A percentile compares a stretch with the other conserved stretches of the same genome.
These are phyloP conservation scores for Atta colombica DNA, from an alignment of 1,140 invertebrate species.

Conservation along the genomic window DNA sequence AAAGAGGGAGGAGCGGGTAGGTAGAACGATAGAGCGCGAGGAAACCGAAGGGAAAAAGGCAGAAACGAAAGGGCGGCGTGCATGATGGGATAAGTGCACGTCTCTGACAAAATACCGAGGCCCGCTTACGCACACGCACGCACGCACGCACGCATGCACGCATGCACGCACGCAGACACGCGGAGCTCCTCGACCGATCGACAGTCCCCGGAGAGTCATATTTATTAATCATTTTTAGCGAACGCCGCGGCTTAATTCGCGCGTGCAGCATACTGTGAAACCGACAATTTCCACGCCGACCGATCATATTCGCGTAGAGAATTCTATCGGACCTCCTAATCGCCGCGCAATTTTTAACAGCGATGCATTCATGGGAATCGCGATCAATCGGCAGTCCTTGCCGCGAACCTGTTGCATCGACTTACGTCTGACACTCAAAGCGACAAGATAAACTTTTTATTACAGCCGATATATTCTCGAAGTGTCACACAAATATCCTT, in stretches of 20 bases:
- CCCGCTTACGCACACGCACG: constrained; percentile 43
- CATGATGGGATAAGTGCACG: constrained; percentile 65
- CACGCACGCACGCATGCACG: too few relatives aligned
- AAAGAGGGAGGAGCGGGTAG: constrained; percentile 17
- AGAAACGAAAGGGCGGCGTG: constrained; percentile 55
- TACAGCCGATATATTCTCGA: neutral
- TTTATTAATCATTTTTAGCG: constrained; percentile 59
- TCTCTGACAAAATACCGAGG: constrained; percentile 53
- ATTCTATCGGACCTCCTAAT: neutral
- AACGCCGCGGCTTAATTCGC: constrained; percentile 16
- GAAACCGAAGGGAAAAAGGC: constrained; percentile 48
- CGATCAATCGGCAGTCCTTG: constrained; percentile 42
- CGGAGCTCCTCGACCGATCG: neutral
- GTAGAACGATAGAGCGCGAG: constrained; percentile 53
- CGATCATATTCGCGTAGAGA: constrained; percentile 24
- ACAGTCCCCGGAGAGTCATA: constrained; percentile 33
- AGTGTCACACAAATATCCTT: neutral
- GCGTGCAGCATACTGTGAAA: constrained; percentile 42
- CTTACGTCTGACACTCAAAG: constrained; percentile 3
- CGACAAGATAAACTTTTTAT: neutral
- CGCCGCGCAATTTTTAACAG: neutral
- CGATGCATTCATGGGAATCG: constrained; percentile 37
- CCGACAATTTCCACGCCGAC: constrained; percentile 46
- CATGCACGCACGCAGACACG: too few relatives aligned
- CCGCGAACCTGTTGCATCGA: constrained; percentile 48